Percentiles rank a stretch among this genome's conserved stretches.
phyloP scores from a whole-genome alignment of 2,113 vertebrate species.

The Pagrus major region DNA sequence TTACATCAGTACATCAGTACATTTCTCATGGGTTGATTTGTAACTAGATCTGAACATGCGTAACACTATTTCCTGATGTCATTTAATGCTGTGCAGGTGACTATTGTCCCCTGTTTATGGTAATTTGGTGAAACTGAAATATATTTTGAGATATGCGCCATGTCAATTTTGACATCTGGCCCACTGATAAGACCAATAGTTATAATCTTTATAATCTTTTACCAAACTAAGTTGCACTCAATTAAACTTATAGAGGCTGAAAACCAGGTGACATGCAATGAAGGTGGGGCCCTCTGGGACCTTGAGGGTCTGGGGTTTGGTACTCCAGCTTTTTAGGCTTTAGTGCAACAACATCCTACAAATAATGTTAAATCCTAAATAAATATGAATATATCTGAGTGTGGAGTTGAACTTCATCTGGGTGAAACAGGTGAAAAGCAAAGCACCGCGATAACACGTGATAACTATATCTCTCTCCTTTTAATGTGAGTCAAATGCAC shows the following conservation, averaged over 20 bases:
- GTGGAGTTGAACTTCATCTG: neutral
- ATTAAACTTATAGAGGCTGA: too few relatives aligned
- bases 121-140: neutral
- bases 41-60: neutral
- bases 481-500: neutral
- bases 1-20: neutral
- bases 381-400: too few relatives aligned
- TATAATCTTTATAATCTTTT: too few relatives aligned
- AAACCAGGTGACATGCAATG: neutral
- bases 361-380: neutral
- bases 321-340: neutral
- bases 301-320: neutral
- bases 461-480: neutral
- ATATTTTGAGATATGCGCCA: neutral
- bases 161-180: neutral
- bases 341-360: neutral
- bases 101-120: neutral
- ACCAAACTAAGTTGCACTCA: neutral
- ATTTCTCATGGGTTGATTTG: neutral
- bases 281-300: neutral
- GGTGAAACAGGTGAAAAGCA: neutral
- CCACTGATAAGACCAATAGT: neutral
- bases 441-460: constrained; percentile 14
- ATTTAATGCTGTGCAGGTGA: too few relatives aligned
- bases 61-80: neutral